phyloP scores from a whole-genome alignment of 2,888 invertebrate genomes.

The Thysanoteuthis rhombus region DNA sequence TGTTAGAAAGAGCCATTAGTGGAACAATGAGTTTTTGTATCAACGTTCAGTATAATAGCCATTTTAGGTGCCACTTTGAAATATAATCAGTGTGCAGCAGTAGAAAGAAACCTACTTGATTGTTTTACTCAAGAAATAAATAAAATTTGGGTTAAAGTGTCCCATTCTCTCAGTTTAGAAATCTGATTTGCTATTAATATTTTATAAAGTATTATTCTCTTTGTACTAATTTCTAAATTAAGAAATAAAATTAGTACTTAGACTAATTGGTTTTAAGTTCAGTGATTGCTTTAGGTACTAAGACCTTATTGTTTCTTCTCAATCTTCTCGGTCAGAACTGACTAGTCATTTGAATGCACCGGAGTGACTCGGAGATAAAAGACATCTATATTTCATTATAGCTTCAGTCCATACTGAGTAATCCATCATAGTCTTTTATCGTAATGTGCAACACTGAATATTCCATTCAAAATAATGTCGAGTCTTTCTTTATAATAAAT shows the following conservation, averaged over 20 bases:
- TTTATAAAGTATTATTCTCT: neutral
- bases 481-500: neutral
- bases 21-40: neutral
- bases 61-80: neutral
- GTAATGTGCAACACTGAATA: neutral
- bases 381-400: neutral
- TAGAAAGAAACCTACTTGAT: no score
- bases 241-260: neutral
- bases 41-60: neutral
- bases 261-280: neutral
- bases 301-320: neutral
- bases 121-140: no score
- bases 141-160: neutral
- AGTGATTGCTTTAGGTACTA: neutral
- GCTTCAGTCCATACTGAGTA: neutral
- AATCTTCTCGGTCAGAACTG: neutral
- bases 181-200: neutral
- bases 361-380: neutral
- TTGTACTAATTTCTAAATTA: neutral
- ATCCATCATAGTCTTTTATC: neutral
- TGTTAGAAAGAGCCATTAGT: neutral
- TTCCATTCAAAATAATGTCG: neutral
- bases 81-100: neutral
- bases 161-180: neutral
- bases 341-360: neutral